Evolutionary conservation across 1,140 invertebrate genomes (phyloP), one percentile per base, ranked within the genome.

Genomic region (Drosophila guanche): DNA sequence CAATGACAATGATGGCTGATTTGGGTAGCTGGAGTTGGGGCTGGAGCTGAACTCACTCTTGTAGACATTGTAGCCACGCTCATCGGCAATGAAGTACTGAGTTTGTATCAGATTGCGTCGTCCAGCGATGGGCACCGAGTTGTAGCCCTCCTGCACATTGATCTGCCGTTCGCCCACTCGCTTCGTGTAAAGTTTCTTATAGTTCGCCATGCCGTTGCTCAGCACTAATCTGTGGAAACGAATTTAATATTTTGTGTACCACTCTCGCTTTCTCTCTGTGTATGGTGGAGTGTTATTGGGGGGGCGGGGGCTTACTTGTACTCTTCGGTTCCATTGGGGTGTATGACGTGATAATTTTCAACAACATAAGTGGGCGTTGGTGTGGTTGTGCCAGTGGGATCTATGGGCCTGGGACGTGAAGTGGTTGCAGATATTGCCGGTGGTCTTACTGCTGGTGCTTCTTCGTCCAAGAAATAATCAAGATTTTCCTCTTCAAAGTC

Each of bases 401-500:
- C 33, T 14, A 10, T 48, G 20, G 23, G 16, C 47, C 41, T 59
- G 16, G 73, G 55, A 23, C 14, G 56, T 4, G 22, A 25, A 7
- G 74, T 69, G 14, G 50, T 47, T 3, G 56, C 10, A 12, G 33
- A 0, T 0, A 48, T 5, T 12, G 61, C 7, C 0, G 58, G 12
- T 46, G 5, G 66, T 53, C 67, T 25, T 55, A 66, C 41, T 23
- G 60, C 5, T 27, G 40, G 2, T 23, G 41, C 6, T 53, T 51
- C 57, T 54, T 89, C 84, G 55, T 83, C 83, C 42, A 83, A 83
- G 70, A 86, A 68, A 86, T 86, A 88, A 86, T 86, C 83, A 79
- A 86, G 73, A 88, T 83, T 88, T 78, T 89, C 79, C 84, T 89
- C 84, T 76, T 85, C 59, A 79, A 85, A 79, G 62, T 89, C 79